Evolutionary conservation across 92 coral and sea anemone species (phyloP).

Genomic region (Actinostola sp.): DNA sequence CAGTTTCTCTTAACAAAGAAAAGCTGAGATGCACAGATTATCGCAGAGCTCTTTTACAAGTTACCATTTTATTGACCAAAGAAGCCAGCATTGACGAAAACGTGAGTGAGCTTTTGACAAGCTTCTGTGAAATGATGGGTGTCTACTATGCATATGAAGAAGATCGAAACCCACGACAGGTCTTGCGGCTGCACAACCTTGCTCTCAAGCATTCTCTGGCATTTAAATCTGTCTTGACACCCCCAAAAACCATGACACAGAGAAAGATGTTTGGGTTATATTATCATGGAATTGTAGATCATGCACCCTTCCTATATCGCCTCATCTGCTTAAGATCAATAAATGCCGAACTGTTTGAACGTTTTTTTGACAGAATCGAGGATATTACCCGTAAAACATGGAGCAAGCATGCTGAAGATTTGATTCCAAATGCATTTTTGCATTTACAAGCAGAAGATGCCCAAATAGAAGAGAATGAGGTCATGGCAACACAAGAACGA

Average conservation of each 20-base stretch:
- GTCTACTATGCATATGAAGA: slow-evolving; percentile 29
- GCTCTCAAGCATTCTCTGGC: slow-evolving; percentile 25
- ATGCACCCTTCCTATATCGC: slow-evolving; percentile 50
- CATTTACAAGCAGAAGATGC: slow-evolving; percentile 32
- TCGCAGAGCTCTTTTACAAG: slow-evolving; percentile 28
- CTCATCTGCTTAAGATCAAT: slow-evolving; percentile 45
- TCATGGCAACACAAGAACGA: slow-evolving; percentile 16
- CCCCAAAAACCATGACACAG: slow-evolving; percentile 32
- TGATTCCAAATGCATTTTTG: slow-evolving; percentile 37
- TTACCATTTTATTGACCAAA: slow-evolving; percentile 21
- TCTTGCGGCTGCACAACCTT: slow-evolving; percentile 29
- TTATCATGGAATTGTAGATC: slow-evolving; percentile 45
- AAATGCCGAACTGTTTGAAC: slow-evolving; percentile 45
- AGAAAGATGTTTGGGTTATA: slow-evolving; percentile 39
- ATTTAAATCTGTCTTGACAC: slow-evolving; percentile 20
- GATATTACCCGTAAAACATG: slow-evolving; percentile 47
- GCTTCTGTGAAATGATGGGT: slow-evolving; percentile 43
- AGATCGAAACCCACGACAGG: slow-evolving; percentile 16
- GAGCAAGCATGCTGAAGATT: slow-evolving; percentile 39
- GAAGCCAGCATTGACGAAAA: slow-evolving; percentile 17
- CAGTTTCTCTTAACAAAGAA: slow-evolving; percentile 34
- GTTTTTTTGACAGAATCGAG: slow-evolving; percentile 40
- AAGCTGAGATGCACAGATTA: slow-evolving; percentile 41
- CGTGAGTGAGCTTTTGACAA: slow-evolving; percentile 24
- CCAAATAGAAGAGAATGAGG: slow-evolving; percentile 8